phyloP scores from a whole-genome alignment of 1,140 invertebrate species.

The Cotesia vestalis region DNA sequence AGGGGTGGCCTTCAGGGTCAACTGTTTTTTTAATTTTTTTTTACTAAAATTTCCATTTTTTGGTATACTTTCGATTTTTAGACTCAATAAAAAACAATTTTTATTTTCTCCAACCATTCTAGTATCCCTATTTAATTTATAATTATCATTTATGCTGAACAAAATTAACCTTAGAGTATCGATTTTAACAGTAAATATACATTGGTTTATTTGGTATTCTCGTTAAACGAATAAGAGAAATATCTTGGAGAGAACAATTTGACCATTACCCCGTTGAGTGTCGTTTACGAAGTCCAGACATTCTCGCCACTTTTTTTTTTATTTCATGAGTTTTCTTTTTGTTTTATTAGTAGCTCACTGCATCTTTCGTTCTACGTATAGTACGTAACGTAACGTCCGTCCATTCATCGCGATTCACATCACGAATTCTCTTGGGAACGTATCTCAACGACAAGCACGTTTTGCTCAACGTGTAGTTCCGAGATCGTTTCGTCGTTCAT shows the following conservation, averaged over 20 bases:
- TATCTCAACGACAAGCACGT: slow-evolving; percentile 37
- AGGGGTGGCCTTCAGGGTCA: no score
- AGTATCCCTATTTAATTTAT: no score
- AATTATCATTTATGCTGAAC: background rate
- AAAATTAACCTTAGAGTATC: background rate
- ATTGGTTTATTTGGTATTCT: slow-evolving; percentile 14
- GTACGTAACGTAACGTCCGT: background rate
- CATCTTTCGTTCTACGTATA: slow-evolving; percentile 7
- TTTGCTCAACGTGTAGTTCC: slow-evolving; percentile 30
- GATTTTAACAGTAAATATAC: background rate
- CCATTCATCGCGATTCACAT: slow-evolving; percentile 31
- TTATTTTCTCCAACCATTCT: no score
- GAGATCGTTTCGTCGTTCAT: slow-evolving; percentile 32
- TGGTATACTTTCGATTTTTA: no score
- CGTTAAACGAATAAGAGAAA: slow-evolving; percentile 27
- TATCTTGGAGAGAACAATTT: slow-evolving; percentile 21
- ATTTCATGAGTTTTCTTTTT: slow-evolving; percentile 24
- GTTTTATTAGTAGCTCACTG: slow-evolving; percentile 1
- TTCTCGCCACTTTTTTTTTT: slow-evolving; percentile 25
- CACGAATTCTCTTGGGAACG: slow-evolving; percentile 34
- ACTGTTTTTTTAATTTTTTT: no score
- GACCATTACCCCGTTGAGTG: slow-evolving; percentile 27
- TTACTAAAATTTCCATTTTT: no score
- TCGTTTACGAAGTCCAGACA: slow-evolving; percentile 27
- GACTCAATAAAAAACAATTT: no score